Percentiles rank a stretch among this genome's conserved stretches.
phyloP scores from a whole-genome alignment of 1,140 invertebrate genomes.

The Brachionus calyciflorus region DNA sequence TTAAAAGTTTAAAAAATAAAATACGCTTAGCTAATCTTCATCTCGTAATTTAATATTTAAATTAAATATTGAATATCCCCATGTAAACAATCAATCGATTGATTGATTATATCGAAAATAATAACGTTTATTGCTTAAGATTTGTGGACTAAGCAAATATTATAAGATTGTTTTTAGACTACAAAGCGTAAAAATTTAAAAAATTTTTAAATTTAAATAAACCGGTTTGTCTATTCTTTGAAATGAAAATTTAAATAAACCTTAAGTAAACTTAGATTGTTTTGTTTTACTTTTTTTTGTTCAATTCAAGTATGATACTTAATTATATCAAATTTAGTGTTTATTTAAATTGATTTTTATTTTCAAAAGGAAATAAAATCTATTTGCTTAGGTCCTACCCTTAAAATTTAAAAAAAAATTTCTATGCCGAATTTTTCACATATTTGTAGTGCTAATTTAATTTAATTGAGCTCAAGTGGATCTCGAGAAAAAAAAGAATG shows the following conservation, averaged over 20 bases:
- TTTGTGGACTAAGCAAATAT: conserved; percentile 5
- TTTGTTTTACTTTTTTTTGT: too few species aligned
- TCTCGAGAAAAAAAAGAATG: too few species aligned
- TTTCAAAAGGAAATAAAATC: not conserved
- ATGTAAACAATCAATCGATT: conserved; percentile 2
- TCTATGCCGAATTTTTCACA: conserved; percentile 31
- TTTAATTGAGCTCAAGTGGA: not conserved
- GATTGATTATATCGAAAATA: not conserved
- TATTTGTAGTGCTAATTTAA: conserved; percentile 3
- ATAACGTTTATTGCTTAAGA: conserved; percentile 28
- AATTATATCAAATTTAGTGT: conserved; percentile 35
- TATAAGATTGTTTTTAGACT: not conserved
- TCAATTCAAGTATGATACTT: conserved; percentile 33
- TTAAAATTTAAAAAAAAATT: conserved; percentile 10
- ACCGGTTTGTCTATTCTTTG: conserved; percentile 4
- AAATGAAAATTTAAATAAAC: conserved; percentile 1
- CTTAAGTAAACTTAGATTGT: conserved; percentile 20
- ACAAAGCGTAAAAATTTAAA: conserved; percentile 27
- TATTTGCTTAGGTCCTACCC: conserved; percentile 10
- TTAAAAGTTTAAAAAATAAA: too few species aligned
- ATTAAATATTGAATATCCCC: conserved; percentile 32
- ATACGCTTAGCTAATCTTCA: conserved; percentile 18
- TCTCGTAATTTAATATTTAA: conserved; percentile 36
- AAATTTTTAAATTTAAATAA: conserved; percentile 14
- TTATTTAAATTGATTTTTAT: conserved; percentile 25